Evolutionary conservation across 92 coral and sea anemone genomes (phyloP), one percentile per base, ranked within the genome.

Genomic region (Actinernus sp.): DNA sequence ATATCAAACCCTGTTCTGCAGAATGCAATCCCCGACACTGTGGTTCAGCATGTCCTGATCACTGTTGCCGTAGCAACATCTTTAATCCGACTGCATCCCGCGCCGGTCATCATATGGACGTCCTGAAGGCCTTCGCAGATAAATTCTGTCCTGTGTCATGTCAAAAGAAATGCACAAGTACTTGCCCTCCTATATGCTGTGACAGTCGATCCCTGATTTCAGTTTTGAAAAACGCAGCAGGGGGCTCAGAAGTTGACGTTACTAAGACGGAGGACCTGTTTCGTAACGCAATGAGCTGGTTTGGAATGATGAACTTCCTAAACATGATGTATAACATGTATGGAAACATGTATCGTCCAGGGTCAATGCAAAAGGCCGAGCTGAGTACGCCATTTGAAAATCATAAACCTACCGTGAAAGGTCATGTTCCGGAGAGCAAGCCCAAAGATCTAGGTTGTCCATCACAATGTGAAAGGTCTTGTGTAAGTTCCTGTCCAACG

Each of bases 151-250:
- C 97, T 6, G 48, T 56, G 16, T 70, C 84, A 3, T 90, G 97
- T 36, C 89, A 56, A 25, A 45, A 3, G 11, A 65, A 55, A 25
- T 90, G 97, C 49, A 11, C 78, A n/a, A 76, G 54, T 50, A 30
- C 78, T 9, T 90, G 97, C 43, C 97, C 97, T 0, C 97, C 97
- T 2, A 79, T 90, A 26, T 90, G 97, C 73, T 90, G 97, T 29
- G 71, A 81, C 12, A 58, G 68, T 27, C 68, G 68, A 25, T 37
- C 73, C 2, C 41, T 70, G 18, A 8, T 41, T 8, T 70, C 78
- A 8, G 16, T 70, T 31, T 26, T 70, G n/a, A 4, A 33, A 25
- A 57, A 48, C 45, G 58, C 78, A 3, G 63, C 76, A 26, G 78
- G 78, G 11, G 55, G 65, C 6, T 30, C 78, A 1, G 37, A 55